phyloP scores from a whole-genome alignment of 2,797 vertebrate species.

The Danio kyathit region DNA sequence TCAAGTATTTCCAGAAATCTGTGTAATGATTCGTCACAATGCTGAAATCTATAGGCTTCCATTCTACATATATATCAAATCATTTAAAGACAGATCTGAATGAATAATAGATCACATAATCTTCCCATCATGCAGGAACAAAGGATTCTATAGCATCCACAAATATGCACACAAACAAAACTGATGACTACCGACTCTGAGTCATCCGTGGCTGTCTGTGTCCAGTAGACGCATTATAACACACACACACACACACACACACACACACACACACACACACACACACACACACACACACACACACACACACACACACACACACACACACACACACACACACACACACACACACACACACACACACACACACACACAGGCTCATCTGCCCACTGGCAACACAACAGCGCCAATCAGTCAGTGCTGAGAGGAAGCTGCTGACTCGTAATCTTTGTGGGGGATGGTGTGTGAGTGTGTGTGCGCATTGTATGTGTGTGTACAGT shows the following conservation, averaged over 20 bases:
- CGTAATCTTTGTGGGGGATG: constrained; percentile 70
- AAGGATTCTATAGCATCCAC: constrained; percentile 30
- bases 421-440: constrained; percentile 78
- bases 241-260: constrained; percentile 27
- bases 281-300: constrained; percentile 34
- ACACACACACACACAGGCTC: too few relatives aligned
- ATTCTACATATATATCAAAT: constrained; percentile 1
- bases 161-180: constrained; percentile 44
- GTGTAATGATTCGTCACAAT: neutral
- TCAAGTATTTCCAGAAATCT: neutral
- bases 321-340: constrained; percentile 1
- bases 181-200: constrained; percentile 48
- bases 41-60: neutral
- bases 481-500: constrained; percentile 43
- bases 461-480: constrained; percentile 24
- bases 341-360: constrained; percentile 37
- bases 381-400: constrained; percentile 56
- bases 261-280: constrained; percentile 12
- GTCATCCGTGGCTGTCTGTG: constrained; percentile 49
- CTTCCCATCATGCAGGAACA: neutral
- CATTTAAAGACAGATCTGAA: neutral
- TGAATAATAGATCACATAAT: constrained; percentile 5
- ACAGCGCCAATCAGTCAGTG: constrained; percentile 71
- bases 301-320: too few relatives aligned
- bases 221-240: constrained; percentile 44